Base-by-base conservation (phyloP, 1,140 invertebrate species). In the Cydia fagiglandana region DNA sequence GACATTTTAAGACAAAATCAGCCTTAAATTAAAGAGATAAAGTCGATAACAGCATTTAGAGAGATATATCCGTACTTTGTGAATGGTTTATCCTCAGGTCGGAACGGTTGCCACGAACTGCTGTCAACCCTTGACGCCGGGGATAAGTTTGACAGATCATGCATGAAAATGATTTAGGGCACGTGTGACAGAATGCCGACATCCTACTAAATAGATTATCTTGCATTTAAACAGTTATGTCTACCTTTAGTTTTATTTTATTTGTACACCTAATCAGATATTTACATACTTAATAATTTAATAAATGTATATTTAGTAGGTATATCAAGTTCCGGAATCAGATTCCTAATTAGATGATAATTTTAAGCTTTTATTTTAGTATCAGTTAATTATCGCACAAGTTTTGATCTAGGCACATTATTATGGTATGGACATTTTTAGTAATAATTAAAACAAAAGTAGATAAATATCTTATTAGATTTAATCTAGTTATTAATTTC, bases 111-210 rank as follows among this genome's bases (percentile, higher is more conserved):
- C 81, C 86, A 85, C 86, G 86, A 84, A 84, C 91, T 84, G 80
- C 81, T 85, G 88, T 92, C 89, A 92, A 88, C 86, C 86, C 86
- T 86, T 91, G 91, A 91, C 88, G 84, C 87, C 75, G 77, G 76
- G 86, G 87, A 88, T 91, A 88, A 89, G 78, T 91, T 91, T 88
- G 84, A 88, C 86, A 79, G 85, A 91, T 91, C 84, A 86, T 87
- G 80, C 83, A 84, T 79, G 83, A 87, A 86, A 85, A 90, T 88
- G 81, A 86, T 84, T 82, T 81, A 83, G 80, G 78, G 78, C 81
- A 83, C 74, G 77, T 83, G 64, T 70, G 75, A 76, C 75, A 73
- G 28, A 45, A 34, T 15, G 70, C 45, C 64, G 47, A 75, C 64
- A 53, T 74, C 75, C 56, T 15, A 30, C 73, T 38, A 56, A 64